Conservation (phyloP, 2,888 invertebrate genomes). For the Drosophila greeni region DNA sequence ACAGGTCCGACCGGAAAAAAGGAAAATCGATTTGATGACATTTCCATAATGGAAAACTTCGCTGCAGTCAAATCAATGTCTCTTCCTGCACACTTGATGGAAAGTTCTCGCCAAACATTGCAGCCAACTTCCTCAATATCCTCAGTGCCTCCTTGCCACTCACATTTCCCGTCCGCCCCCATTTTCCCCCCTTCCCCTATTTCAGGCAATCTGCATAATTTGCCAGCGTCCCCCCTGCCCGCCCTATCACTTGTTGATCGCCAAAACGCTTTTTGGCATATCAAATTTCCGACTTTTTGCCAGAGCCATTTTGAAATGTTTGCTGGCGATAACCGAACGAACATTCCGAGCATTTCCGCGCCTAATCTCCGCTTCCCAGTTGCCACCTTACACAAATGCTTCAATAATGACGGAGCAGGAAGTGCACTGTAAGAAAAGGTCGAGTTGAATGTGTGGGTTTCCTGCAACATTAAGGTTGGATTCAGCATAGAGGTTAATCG, state of each 20-base stretch:
- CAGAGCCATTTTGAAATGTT: slow-evolving; percentile 35
- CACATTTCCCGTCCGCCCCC: background rate
- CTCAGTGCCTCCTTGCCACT: slow-evolving; percentile 14
- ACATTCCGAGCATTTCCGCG: slow-evolving; percentile 60
- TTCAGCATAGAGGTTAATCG: too few species aligned
- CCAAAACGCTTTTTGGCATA: slow-evolving; percentile 44
- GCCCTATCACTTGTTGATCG: slow-evolving; percentile 47
- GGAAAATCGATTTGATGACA: slow-evolving; percentile 46
- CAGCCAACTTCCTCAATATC: slow-evolving; percentile 48
- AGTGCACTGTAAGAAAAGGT: slow-evolving; percentile 11
- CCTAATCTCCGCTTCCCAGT: slow-evolving; percentile 55
- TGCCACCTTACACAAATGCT: slow-evolving; percentile 61
- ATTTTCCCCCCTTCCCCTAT: background rate
- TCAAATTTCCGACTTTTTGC: slow-evolving; percentile 48
- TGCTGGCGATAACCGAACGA: slow-evolving; percentile 47
- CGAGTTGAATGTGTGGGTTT: too few species aligned
- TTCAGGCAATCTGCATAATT: slow-evolving; percentile 63
- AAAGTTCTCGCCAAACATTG: slow-evolving; percentile 44
- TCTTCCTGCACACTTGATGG: slow-evolving; percentile 42
- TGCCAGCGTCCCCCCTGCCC: slow-evolving; percentile 40
- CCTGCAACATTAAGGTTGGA: background rate
- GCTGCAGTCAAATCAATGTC: slow-evolving; percentile 45
- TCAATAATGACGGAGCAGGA: slow-evolving; percentile 58
- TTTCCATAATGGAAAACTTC: slow-evolving; percentile 48
- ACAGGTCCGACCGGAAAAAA: slow-evolving; percentile 18